These are phyloP conservation scores for Benthosema pterotum DNA, from an alignment of 2,797 vertebrate genomes.

Conservation along the genomic window DNA sequence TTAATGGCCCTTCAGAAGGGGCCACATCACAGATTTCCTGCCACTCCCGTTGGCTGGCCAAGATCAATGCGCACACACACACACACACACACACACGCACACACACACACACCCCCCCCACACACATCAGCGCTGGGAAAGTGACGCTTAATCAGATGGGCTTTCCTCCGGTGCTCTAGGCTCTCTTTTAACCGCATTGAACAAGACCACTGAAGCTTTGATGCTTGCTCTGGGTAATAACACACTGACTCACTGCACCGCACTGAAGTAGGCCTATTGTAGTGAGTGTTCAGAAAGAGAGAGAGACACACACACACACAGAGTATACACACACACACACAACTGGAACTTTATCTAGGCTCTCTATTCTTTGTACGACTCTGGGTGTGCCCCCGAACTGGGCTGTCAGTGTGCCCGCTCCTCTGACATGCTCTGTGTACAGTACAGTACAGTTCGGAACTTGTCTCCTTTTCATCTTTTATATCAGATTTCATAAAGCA, in stretches of 20 bases:
- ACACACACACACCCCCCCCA: conserved; percentile 23
- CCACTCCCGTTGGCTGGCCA: conserved; percentile 57
- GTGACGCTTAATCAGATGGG: conserved; percentile 68
- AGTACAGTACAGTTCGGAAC: not conserved
- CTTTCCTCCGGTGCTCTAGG: conserved; percentile 50
- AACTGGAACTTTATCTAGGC: too few relatives aligned
- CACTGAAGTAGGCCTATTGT: conserved; percentile 8
- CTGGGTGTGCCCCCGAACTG: not conserved
- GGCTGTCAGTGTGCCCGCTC: too few relatives aligned
- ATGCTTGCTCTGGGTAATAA: conserved; percentile 23
- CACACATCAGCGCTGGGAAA: conserved; percentile 52
- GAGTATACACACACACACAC: not conserved
- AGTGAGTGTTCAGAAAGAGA: too few relatives aligned
- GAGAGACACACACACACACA: not conserved
- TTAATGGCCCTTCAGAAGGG: conserved; percentile 44
- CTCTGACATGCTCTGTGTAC: not conserved
- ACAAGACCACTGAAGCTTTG: conserved; percentile 43
- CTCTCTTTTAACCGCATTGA: conserved; percentile 37
- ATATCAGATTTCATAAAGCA: conserved; percentile 8
- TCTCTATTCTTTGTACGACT: too few relatives aligned
- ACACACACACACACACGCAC: too few relatives aligned
- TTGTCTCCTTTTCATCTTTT: not conserved
- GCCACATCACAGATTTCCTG: conserved; percentile 54
- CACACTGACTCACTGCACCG: conserved; percentile 19
- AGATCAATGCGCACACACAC: conserved; percentile 71